Conservation (phyloP, 2,113 vertebrate species). For the Nicator chloris region DNA sequence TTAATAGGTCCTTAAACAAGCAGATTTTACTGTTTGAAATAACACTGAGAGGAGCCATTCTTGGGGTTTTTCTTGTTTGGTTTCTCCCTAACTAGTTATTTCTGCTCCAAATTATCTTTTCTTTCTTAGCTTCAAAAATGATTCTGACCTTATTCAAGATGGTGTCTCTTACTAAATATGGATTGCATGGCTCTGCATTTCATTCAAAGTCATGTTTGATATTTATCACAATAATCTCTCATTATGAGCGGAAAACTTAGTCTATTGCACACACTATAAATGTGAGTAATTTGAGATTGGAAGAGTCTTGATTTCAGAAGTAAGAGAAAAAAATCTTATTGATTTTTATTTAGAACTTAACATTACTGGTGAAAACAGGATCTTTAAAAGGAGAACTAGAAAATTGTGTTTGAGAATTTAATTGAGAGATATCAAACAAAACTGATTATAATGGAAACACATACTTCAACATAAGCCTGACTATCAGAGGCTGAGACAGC, state of each 20-base stretch:
- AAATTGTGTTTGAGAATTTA: not conserved
- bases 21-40: not conserved
- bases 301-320: not conserved
- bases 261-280: not conserved
- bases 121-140: not conserved
- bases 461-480: not conserved
- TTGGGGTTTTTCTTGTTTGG: not conserved
- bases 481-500: not conserved
- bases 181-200: not conserved
- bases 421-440: not conserved
- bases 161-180: not conserved
- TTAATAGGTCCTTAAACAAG: conserved; percentile 28
- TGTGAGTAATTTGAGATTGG: not conserved
- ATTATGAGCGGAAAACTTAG: not conserved
- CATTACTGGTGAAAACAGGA: not conserved
- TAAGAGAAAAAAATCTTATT: not conserved
- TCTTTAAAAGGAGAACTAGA: not conserved
- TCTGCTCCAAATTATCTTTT: not conserved
- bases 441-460: not conserved
- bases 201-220: conserved; percentile 30
- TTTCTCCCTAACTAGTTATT: not conserved
- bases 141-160: not conserved
- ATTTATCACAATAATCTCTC: conserved; percentile 27
- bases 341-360: conserved; percentile 14
- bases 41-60: not conserved